Evolutionary conservation across 2,797 vertebrate species (phyloP), one percentile per base, ranked within the genome.

Genomic region (Rhinoraja longicauda): DNA sequence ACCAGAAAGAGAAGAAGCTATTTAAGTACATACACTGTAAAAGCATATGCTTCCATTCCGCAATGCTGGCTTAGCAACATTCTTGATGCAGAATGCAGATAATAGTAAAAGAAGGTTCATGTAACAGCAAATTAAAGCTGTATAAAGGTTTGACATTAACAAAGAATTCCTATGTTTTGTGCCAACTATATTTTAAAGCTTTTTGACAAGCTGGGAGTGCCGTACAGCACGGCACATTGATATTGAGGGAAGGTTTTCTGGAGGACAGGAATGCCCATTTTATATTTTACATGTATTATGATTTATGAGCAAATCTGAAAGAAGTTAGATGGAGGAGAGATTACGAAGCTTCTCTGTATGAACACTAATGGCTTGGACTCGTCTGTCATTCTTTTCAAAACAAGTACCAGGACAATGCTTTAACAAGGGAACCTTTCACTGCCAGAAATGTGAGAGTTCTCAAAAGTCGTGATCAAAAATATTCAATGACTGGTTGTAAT

Each of bases 401-500:
- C 90, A 92, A 92, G 90, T 29, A 73, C 24, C 67, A 92, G 90
- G 67, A 92, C 90, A 92, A 92, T 92, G 39, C 70, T 92, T 92
- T 75, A 96, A 94, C 81, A 93, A 73, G 94, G 79, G 93, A 95
- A 94, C 93, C 90, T 95, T 94, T 95, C 94, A 93, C 81, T 82
- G 93, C 84, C 36, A 10, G 94, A 96, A 96, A 96, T 6, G 29
- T 94, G 94, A 96, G 94, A 94, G 94, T 95, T 93, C 93, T 96
- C 94, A 88, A 93, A 95, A 70, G 72, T 93, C 94, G 94, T 94
- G 95, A 96, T 96, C 93, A 95, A 95, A 95, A 95, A 1, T 93
- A 94, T 95, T 94, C 94, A 95, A 96, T 96, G 96, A 96, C 95
- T 94, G 96, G 94, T 95, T 95, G 95, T 95, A 94, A 95, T 95